phyloP scores from a whole-genome alignment of 2,113 vertebrate species.

The Cyanoramphus novaezelandiae region DNA sequence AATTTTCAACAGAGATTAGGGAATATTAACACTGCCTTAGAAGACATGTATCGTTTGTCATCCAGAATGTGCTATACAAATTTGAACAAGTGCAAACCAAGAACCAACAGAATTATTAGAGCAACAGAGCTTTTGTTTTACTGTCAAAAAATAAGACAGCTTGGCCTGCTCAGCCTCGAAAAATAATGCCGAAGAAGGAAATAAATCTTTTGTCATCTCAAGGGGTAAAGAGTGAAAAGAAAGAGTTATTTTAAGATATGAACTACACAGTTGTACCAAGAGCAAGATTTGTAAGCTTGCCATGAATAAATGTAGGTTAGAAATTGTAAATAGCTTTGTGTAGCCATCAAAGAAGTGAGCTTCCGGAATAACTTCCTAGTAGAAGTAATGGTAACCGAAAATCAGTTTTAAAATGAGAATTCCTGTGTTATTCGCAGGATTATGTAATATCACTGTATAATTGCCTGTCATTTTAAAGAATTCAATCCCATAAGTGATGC shows the following conservation, averaged over 20 bases:
- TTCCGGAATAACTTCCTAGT: not conserved
- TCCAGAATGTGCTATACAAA: not conserved
- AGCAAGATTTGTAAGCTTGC: not conserved
- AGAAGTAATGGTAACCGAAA: not conserved
- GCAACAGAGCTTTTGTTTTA: not conserved
- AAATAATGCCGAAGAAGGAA: not conserved
- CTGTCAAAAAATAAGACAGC: not conserved
- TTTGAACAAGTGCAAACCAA: not conserved
- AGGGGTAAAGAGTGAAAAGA: not conserved
- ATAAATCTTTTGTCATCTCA: not conserved
- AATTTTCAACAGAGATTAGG: conserved; percentile 3
- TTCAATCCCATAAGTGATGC: not conserved
- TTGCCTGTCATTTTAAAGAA: not conserved
- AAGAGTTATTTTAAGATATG: not conserved
- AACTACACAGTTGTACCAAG: not conserved
- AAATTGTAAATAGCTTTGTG: not conserved
- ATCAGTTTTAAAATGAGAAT: not conserved
- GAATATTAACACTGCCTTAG: not conserved
- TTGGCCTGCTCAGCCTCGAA: not conserved
- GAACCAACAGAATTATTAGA: not conserved
- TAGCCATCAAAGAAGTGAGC: not conserved
- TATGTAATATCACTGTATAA: not conserved
- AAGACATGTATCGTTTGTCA: not conserved
- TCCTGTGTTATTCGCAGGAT: not conserved
- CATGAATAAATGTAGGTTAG: not conserved